A percentile compares a stretch with the other conserved stretches of the same genome.
These are phyloP conservation scores for Parnassius smintheus DNA, from an alignment of 2,888 invertebrate genomes.

Conservation along the genomic window DNA sequence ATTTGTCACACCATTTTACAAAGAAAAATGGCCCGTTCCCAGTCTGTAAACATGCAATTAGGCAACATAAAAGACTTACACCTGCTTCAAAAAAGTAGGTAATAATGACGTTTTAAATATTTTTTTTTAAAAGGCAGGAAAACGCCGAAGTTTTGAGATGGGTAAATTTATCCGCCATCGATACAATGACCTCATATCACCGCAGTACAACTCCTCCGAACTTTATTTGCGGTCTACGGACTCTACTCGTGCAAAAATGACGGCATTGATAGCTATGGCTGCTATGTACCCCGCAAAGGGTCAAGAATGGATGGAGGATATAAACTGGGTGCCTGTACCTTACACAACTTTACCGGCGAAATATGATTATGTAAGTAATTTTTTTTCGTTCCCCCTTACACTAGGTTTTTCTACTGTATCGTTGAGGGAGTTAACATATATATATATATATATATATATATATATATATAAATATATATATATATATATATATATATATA, in stretches of 20 bases:
- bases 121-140: constrained; percentile 38
- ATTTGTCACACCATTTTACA: no score
- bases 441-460: no score
- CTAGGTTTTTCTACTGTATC: no score
- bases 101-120: no score
- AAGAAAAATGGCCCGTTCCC: no score
- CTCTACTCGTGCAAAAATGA: constrained; percentile 52
- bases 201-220: constrained; percentile 47
- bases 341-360: constrained; percentile 45
- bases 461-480: no score
- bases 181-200: constrained; percentile 43
- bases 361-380: constrained; percentile 49
- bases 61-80: no score
- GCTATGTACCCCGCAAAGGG: constrained; percentile 41
- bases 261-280: constrained; percentile 46
- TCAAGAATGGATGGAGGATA: constrained; percentile 40
- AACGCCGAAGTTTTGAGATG: constrained; percentile 37
- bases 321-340: constrained; percentile 50
- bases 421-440: no score
- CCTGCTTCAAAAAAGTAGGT: no score
- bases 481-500: no score
- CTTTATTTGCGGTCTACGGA: constrained; percentile 54
- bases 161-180: constrained; percentile 43
- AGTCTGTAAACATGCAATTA: no score
- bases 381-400: no score